Evolutionary conservation across 2,113 vertebrate genomes (phyloP), one percentile per base, ranked within the genome.

Genomic region (Myocastor coypus): DNA sequence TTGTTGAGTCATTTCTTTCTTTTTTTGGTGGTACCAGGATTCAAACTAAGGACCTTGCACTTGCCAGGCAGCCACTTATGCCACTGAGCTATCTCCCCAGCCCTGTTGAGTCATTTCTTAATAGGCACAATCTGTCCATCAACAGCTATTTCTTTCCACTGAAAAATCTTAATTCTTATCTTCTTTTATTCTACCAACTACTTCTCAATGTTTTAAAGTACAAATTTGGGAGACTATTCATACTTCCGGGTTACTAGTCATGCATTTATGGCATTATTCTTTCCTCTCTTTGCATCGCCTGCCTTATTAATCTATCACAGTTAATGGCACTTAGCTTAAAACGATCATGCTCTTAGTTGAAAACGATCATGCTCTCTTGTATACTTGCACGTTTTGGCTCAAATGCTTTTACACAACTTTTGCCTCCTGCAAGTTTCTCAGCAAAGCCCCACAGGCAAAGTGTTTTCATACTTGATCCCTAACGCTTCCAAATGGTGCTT

Each of bases 391-490:
- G 66, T 95, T 97, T 95, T 90, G 91, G 90, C 85, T 97, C 94
- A 96, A 96, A 78, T 87, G 94, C 66, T 95, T 96, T 97, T 90
- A 96, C 94, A 96, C 92, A 73, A 94, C 75, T 42, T 69, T 95
- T 3, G 4, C 85, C 80, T 94, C 90, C 86, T 26, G 57, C 7
- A 37, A 96, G 73, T 94, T 93, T 40, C 61, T 89, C 81, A 85
- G 88, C 88, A 93, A 96, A 97, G 55, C 90, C 93, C 81, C 87
- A 96, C 63, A 92, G 92, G 75, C 84, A 91, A 93, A 92, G 78
- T 95, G 94, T 96, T 96, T 95, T 88, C 95, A 95, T 94, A 94
- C 92, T 97, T 97, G 86, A 66, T 85, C 91, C 57, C 50, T 20
- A 96, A 86, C 89, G 81, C 82, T 86, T 97, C 87, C 96, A 94